A percentile compares a stretch with the other conserved stretches of the same genome.
phyloP scores from a whole-genome alignment of 92 coral and sea anemone genomes.

The Phenganax subtilis region DNA sequence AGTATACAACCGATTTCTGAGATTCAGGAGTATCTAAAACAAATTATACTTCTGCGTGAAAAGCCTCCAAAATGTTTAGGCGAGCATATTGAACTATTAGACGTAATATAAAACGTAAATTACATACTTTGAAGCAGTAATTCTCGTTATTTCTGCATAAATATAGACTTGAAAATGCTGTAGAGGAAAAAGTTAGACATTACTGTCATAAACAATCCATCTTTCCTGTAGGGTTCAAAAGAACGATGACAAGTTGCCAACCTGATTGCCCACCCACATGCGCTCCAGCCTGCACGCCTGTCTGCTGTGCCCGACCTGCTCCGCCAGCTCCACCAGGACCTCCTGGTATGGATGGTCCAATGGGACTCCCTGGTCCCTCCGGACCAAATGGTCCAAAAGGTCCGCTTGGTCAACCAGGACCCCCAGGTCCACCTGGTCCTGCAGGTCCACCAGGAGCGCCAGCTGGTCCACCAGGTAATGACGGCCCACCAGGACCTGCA shows the following conservation, averaged over 20 bases:
- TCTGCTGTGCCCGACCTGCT: constrained; percentile 58
- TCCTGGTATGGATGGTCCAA: constrained; percentile 90
- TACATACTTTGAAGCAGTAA: too few species aligned
- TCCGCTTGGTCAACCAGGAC: constrained; percentile 95
- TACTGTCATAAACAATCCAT: neutral
- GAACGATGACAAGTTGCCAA: constrained; percentile 8
- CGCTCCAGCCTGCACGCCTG: constrained; percentile 25
- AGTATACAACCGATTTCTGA: too few species aligned
- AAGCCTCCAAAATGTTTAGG: too few species aligned
- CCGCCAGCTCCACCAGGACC: constrained; percentile 97
- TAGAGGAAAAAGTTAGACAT: neutral
- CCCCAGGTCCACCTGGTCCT: constrained; percentile 91
- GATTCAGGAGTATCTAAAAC: too few species aligned
- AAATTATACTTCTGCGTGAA: too few species aligned
- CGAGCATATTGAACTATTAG: too few species aligned
- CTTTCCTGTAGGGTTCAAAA: constrained; percentile 6
- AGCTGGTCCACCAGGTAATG: constrained; percentile 95
- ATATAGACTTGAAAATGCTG: neutral
- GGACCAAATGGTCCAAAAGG: constrained; percentile 99
- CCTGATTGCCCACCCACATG: constrained; percentile 17
- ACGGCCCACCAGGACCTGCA: constrained; percentile 93
- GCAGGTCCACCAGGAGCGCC: constrained; percentile 94
- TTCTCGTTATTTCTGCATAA: too few species aligned
- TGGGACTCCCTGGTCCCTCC: constrained; percentile 84
- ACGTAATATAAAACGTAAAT: too few species aligned